Conservation (phyloP, 2,797 vertebrate genomes). For the Tympanoctomys barrerae region DNA sequence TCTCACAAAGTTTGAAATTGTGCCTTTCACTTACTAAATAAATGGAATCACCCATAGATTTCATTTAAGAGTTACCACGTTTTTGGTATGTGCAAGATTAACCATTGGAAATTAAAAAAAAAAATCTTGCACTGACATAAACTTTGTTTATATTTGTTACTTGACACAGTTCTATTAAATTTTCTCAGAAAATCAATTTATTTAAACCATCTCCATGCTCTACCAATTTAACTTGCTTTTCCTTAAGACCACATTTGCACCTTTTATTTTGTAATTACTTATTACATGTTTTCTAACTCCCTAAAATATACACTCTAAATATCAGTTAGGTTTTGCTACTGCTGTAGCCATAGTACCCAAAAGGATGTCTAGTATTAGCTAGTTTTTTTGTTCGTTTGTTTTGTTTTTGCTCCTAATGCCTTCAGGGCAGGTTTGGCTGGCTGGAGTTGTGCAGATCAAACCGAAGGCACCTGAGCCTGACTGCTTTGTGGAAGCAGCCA, state of each 20-base stretch:
- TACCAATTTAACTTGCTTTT: neutral
- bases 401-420: too few species aligned
- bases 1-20: neutral
- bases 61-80: neutral
- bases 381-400: too few species aligned
- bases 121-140: neutral
- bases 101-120: neutral
- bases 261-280: slow-evolving; percentile 33
- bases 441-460: too few species aligned
- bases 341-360: neutral
- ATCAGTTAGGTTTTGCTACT: neutral
- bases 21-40: neutral
- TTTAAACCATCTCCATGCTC: neutral
- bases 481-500: too few species aligned
- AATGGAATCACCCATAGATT: neutral
- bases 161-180: neutral
- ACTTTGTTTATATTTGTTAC: neutral
- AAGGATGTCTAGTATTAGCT: neutral
- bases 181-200: neutral
- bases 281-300: neutral
- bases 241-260: neutral
- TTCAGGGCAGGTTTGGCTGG: too few species aligned
- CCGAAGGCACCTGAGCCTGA: too few species aligned
- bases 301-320: neutral
- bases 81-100: neutral